Conservation (phyloP, 2,888 invertebrate genomes). For the Reticulitermes lucifugus region DNA sequence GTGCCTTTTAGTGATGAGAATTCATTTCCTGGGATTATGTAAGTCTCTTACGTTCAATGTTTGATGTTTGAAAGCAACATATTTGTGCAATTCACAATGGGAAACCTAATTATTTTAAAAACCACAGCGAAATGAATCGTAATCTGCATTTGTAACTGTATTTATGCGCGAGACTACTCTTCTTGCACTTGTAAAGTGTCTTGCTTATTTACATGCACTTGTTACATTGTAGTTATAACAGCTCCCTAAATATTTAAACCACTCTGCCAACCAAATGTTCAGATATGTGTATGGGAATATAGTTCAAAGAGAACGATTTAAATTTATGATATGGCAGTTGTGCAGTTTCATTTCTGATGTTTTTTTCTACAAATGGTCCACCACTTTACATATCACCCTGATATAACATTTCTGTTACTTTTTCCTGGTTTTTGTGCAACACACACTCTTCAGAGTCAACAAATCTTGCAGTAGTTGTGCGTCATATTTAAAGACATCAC, state of each 20-base stretch:
- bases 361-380: constrained; percentile 23
- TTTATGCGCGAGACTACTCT: background rate
- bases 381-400: background rate
- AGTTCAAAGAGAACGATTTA: constrained; percentile 26
- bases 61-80: constrained; percentile 3
- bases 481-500: background rate
- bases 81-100: constrained; percentile 39
- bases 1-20: constrained; percentile 29
- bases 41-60: constrained; percentile 20
- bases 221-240: constrained; percentile 27
- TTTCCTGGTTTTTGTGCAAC: background rate
- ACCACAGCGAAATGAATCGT: background rate
- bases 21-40: constrained; percentile 12
- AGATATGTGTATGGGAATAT: constrained; percentile 18
- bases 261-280: constrained; percentile 32
- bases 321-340: constrained; percentile 42
- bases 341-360: constrained; percentile 33
- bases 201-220: constrained; percentile 18
- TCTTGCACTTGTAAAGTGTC: constrained; percentile 1
- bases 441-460: background rate
- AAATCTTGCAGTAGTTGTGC: background rate
- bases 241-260: constrained; percentile 35
- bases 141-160: background rate
- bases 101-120: constrained; percentile 22
- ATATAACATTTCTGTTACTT: background rate